Base-by-base conservation (phyloP, 2,113 vertebrate species). In the Melanerpes formicivorus region DNA sequence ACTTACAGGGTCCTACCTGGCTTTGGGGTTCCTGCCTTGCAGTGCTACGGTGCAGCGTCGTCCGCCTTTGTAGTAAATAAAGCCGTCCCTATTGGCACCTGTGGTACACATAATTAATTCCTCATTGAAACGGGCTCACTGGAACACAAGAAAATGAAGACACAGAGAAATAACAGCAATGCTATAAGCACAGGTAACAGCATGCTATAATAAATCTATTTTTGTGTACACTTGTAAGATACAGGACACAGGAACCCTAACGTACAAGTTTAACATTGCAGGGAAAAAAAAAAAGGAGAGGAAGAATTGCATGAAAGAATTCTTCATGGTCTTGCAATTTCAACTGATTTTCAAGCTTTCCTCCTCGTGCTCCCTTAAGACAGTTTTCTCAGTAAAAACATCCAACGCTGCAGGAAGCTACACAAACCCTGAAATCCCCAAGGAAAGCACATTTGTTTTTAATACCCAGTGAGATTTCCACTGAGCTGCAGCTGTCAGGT, bases 291-390 rank as follows among this genome's bases (percentile, higher is more conserved):
- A 74, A n/a, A 52, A 60, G 7, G 14, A 71, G 26, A 86, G n/a
- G 26, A 56, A 70, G 59, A 60, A 88, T 2, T 0, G 2, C 19
- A 77, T 34, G 55, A n/a, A 46, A 66, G 14, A 86, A 11, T 34
- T 88, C 70, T 80, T 90, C 55, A 71, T 3, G 44, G 69, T 50
- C 73, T 64, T 91, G 69, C 21, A 66, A 66, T 74, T 90, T 85
- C 70, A 87, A 80, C 15, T 23, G 19, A 10, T 56, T 90, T 91
- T 59, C 76, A 81, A 88, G 63, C 29, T 52, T 88, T 82, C 17
- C 32, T 77, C 65, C 60, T 66, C 27, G n/a, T 77, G 65, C 14
- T 87, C 81, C 23, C 80, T 5, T 62, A 84, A 88, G 80, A 85
- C 48, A n/a, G 67, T 42, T 72, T 63, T 44, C 48, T 77, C 62